A percentile compares a stretch with the other conserved stretches of the same genome.
These are phyloP conservation scores for Siniperca scherzeri DNA, from an alignment of 2,797 vertebrate species.

Conservation along the genomic window DNA sequence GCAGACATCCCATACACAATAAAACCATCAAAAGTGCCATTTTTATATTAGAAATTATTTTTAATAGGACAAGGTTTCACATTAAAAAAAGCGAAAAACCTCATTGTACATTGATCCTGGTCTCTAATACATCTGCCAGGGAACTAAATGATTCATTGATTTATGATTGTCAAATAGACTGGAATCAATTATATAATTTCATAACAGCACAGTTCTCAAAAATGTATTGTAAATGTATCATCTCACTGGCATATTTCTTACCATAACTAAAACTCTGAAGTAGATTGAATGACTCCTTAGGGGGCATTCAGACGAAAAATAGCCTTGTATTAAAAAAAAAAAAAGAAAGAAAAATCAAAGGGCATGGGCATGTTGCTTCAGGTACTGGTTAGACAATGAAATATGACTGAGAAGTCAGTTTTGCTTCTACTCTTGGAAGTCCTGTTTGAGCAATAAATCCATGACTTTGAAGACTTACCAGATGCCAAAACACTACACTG, in stretches of 20 bases:
- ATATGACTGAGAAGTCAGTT: background rate
- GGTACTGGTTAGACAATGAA: background rate
- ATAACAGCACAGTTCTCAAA: background rate
- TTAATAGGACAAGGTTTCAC: background rate
- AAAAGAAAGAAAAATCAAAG: no score
- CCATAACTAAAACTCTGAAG: background rate
- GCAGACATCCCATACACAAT: conserved; percentile 11
- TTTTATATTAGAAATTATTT: background rate
- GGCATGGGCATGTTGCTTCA: background rate
- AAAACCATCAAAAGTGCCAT: background rate
- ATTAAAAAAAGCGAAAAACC: background rate
- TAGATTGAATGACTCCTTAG: background rate
- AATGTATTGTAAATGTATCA: background rate
- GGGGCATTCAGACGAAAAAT: background rate
- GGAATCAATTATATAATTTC: background rate
- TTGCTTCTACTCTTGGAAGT: background rate
- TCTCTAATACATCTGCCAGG: background rate
- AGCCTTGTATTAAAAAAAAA: background rate
- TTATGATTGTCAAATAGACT: background rate
- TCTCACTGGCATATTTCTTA: background rate
- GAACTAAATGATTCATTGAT: background rate
- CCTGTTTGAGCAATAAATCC: background rate
- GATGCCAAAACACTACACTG: background rate
- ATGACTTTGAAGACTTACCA: background rate
- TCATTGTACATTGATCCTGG: background rate